Base-by-base conservation (phyloP, 2,797 vertebrate species). In the Lepus oiostolus region DNA sequence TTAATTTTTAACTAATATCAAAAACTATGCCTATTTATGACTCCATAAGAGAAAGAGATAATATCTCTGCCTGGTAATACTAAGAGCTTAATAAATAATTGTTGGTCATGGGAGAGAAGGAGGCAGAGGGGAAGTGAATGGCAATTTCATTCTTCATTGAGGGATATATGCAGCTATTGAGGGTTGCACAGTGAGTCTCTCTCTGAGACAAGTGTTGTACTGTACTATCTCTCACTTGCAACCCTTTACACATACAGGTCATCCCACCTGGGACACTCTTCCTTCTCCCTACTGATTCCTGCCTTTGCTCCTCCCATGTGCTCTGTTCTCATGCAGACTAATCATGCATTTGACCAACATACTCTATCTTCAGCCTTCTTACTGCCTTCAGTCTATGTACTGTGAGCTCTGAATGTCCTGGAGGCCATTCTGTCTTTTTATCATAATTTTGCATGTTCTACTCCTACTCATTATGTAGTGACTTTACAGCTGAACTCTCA, bases 381-480 rank as follows among this genome's bases (percentile, higher is more conserved):
- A 76, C 30, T 88, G 19, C 60, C 67, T 72, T 86, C 35, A 8
- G 42, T 50, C 24, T 86, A 32, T 2, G 52, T 17, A 9, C 75
- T 62, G 1, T 77, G 65, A 75, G n/a, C 42, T n/a, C 42, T 84
- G 68, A 24, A 19, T 68, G 12, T 72, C 47, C 63, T 76, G n/a
- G 85, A 94, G 93, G 42, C 35, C 79, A 24, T 67, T 77, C 71
- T 70, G 12, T 47, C 81, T 88, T 80, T 79, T 75, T 35, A 77
- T 38, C 47, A 38, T 84, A 50, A 19, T 85, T 77, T 81, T 81
- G 26, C 2, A 30, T 68, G 11, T 86, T 90, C 93, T 71, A 21
- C 22, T 91, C 65, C 58, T 90, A 12, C 3, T 82, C 6, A 30
- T 60, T 84, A 6, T 88, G 35, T 28, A 22, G 42, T 85, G 24